Evolutionary conservation across 2,797 vertebrate species (phyloP).

Genomic region (Moxostoma hubbsi): DNA sequence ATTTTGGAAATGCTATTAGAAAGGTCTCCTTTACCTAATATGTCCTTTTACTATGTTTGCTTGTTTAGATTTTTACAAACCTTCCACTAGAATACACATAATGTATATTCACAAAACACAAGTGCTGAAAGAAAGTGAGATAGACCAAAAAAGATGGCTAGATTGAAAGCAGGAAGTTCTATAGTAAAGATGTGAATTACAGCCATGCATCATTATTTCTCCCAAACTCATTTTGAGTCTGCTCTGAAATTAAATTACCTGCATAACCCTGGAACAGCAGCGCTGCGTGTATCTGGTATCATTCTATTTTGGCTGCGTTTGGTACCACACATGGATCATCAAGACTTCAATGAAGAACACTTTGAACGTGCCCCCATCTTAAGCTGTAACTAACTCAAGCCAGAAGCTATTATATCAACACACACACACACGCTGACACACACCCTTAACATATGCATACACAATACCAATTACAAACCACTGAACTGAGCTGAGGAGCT

Average conservation of each 20-base stretch:
- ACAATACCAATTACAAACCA: conserved; percentile 38
- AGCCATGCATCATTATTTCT: conserved; percentile 27
- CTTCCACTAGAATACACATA: not conserved
- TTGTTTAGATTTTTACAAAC: not conserved
- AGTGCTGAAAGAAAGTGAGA: not conserved
- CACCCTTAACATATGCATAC: conserved; percentile 27
- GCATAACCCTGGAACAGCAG: conserved; percentile 12
- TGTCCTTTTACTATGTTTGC: not conserved
- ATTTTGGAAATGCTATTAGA: not conserved
- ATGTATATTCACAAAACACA: not conserved
- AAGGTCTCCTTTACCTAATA: not conserved
- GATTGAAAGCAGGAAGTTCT: not conserved
- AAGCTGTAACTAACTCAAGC: conserved; percentile 42
- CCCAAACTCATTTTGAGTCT: not conserved
- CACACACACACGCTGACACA: not conserved
- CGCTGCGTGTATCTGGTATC: conserved; percentile 44
- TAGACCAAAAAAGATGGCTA: not conserved
- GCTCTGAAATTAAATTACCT: conserved; percentile 36
- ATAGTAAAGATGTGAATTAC: conserved; percentile 4
- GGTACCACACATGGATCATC: conserved; percentile 46
- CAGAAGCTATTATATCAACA: conserved; percentile 41
- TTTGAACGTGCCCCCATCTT: conserved; percentile 15
- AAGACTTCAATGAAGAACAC: conserved; percentile 32
- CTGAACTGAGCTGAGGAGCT: not conserved
- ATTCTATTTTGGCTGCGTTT: conserved; percentile 39